Evolutionary conservation across 2,797 vertebrate genomes (phyloP).

Genomic region (Darevskia mixta): DNA sequence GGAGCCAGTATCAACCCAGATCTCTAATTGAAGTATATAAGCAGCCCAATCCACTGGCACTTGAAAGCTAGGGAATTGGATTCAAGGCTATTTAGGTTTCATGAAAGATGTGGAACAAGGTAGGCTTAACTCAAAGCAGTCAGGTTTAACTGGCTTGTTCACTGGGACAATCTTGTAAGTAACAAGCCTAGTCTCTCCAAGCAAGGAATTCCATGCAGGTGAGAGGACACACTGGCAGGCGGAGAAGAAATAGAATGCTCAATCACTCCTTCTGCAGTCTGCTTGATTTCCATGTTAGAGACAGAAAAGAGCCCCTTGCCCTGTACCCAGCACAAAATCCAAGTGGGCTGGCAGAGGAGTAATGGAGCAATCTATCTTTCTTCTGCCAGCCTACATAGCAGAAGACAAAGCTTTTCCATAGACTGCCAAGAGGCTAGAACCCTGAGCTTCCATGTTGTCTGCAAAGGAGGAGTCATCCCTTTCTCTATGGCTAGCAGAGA

Average conservation of each 20-base stretch:
- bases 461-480: too few species aligned
- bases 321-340: not conserved
- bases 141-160: not conserved
- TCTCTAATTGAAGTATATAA: not conserved
- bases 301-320: not conserved
- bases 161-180: not conserved
- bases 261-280: not conserved
- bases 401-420: too few species aligned
- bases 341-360: not conserved
- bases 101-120: not conserved
- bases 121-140: not conserved
- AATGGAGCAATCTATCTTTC: not conserved
- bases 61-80: not conserved
- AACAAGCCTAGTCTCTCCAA: too few species aligned
- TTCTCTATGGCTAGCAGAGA: not conserved
- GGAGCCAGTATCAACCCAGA: not conserved
- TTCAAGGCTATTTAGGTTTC: not conserved
- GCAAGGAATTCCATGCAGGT: not conserved
- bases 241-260: too few species aligned
- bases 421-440: not conserved
- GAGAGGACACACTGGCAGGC: not conserved
- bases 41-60: too few species aligned
- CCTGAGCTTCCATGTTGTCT: too few species aligned
- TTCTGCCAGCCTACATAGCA: not conserved
- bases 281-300: not conserved